Evolutionary conservation across 2,888 invertebrate genomes (phyloP).

Genomic region (Crematogaster levior): DNA sequence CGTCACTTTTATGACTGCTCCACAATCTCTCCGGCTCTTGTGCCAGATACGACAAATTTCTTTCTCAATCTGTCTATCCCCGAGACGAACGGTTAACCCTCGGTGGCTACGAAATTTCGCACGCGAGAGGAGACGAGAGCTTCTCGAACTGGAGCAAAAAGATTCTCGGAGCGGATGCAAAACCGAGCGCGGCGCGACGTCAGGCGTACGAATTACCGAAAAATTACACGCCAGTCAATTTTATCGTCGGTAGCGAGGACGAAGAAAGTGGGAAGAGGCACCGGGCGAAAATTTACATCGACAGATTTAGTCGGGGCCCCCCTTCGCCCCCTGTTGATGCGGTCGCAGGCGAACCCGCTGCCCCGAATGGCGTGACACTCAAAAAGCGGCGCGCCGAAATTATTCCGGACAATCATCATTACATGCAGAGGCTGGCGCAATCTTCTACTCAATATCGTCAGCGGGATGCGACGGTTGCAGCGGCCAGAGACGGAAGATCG

Average conservation of each 20-base stretch:
- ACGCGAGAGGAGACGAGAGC: slow-evolving; percentile 45
- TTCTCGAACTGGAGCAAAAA: slow-evolving; percentile 32
- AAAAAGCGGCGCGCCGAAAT: slow-evolving; percentile 83
- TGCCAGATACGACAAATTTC: neutral
- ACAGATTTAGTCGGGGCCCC: slow-evolving; percentile 49
- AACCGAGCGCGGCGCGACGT: slow-evolving; percentile 61
- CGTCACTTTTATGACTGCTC: neutral
- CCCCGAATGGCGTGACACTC: slow-evolving; percentile 78
- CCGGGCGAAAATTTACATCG: slow-evolving; percentile 68
- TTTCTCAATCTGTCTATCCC: slow-evolving; percentile 12
- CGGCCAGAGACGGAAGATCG: slow-evolving; percentile 40
- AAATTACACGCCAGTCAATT: slow-evolving; percentile 67
- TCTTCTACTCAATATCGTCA: slow-evolving; percentile 82
- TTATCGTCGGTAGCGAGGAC: slow-evolving; percentile 60
- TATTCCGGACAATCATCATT: slow-evolving; percentile 83
- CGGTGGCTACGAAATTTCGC: slow-evolving; percentile 45
- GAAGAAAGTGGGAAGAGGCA: slow-evolving; percentile 64
- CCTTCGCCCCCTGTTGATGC: slow-evolving; percentile 13
- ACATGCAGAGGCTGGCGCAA: slow-evolving; percentile 78
- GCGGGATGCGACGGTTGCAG: slow-evolving; percentile 60
- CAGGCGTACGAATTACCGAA: slow-evolving; percentile 64
- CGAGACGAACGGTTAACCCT: slow-evolving; percentile 24
- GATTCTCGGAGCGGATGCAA: slow-evolving; percentile 64
- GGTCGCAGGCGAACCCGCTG: slow-evolving; percentile 52
- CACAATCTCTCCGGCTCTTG: neutral